A percentile compares a stretch with the other conserved stretches of the same genome.
Evolutionary conservation across 2,888 invertebrate species (phyloP).

Genomic region (Smittia sp.): DNA sequence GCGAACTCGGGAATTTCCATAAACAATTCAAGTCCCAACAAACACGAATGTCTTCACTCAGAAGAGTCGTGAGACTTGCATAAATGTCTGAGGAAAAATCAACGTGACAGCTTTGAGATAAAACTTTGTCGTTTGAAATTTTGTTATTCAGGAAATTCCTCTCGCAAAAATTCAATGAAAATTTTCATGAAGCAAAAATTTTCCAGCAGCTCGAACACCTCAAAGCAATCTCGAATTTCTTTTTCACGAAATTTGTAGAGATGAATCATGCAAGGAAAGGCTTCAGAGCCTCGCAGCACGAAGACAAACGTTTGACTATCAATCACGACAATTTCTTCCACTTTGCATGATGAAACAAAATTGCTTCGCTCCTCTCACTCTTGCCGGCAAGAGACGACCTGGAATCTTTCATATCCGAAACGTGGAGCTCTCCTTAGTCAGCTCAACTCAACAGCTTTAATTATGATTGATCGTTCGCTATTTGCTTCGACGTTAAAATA

Average conservation of each 20-base stretch:
- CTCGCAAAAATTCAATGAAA: too few relatives aligned
- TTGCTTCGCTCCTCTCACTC: background rate
- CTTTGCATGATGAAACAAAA: background rate
- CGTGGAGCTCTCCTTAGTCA: background rate
- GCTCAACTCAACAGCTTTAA: background rate
- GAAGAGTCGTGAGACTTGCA: too few relatives aligned
- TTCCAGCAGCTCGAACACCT: background rate
- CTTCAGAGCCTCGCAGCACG: background rate
- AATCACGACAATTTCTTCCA: background rate
- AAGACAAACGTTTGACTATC: background rate
- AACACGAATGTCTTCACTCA: too few relatives aligned
- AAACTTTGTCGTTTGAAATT: too few relatives aligned
- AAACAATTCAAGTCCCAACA: too few relatives aligned
- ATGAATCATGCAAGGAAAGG: background rate
- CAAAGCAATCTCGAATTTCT: background rate
- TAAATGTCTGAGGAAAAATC: too few relatives aligned
- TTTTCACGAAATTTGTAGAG: background rate
- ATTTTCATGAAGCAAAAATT: background rate
- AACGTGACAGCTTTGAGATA: too few relatives aligned
- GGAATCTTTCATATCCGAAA: too few relatives aligned
- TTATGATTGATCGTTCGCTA: constrained; percentile 15
- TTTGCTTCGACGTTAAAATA: background rate
- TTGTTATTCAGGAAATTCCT: too few relatives aligned
- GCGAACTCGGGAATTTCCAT: too few relatives aligned
- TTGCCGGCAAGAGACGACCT: background rate